Evolutionary conservation across 2,113 vertebrate genomes (phyloP).

Genomic region (Vimba vimba): DNA sequence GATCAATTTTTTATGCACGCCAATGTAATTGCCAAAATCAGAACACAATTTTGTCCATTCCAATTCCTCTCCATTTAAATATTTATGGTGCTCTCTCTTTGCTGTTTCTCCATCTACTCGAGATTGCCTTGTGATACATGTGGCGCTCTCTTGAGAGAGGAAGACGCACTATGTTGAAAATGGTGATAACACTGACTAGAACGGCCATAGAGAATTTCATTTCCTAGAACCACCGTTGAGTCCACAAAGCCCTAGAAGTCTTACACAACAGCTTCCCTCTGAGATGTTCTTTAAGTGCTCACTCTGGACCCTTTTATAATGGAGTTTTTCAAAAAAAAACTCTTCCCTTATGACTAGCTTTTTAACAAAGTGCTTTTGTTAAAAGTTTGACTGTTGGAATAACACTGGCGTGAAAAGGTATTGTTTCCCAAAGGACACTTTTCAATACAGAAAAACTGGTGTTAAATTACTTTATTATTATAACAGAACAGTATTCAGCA

Average conservation of each 20-base stretch:
- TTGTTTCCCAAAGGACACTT: slow-evolving; percentile 11
- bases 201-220: background rate
- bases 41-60: slow-evolving; percentile 76
- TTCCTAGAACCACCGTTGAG: background rate
- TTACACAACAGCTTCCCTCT: slow-evolving; percentile 16
- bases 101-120: slow-evolving; percentile 67
- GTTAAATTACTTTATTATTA: too few species aligned
- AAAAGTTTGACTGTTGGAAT: slow-evolving; percentile 23
- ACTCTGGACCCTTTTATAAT: slow-evolving; percentile 18
- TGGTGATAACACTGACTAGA: slow-evolving; percentile 63
- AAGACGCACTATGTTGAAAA: slow-evolving; percentile 65
- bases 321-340: slow-evolving; percentile 30
- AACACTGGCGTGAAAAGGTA: slow-evolving; percentile 1
- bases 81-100: slow-evolving; percentile 75
- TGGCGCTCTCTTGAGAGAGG: slow-evolving; percentile 70
- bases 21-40: slow-evolving; percentile 77
- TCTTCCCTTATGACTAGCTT: slow-evolving; percentile 24
- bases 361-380: slow-evolving; percentile 18
- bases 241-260: background rate
- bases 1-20: slow-evolving; percentile 81
- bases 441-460: background rate
- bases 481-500: background rate
- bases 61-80: slow-evolving; percentile 75
- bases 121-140: slow-evolving; percentile 78
- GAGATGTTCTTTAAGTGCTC: slow-evolving; percentile 36